Evolutionary conservation across 1,140 invertebrate genomes (phyloP), one percentile per base, ranked within the genome.

Genomic region (Catajapyx aquilonaris): DNA sequence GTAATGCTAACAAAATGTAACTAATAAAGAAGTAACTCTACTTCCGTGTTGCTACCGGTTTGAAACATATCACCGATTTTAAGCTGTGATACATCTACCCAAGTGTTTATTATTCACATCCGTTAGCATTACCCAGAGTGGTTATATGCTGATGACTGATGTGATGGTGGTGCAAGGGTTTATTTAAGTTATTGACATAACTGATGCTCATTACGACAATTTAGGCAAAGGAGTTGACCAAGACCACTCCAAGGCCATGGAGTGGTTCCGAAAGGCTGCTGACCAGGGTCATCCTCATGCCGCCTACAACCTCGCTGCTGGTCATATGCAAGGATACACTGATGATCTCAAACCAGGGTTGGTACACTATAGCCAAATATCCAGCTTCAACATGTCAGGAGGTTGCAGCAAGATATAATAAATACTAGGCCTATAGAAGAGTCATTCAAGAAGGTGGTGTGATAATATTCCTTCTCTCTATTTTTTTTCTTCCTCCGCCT

Each of bases 281-380:
- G 56, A 65, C 22, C 60, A 68, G 43, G 66, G 66, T 1, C 64
- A 69, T 48, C 56, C 66, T 4, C 60, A 66, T 44, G 62, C 66
- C 1, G 51, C 62, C 9, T 68, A 67, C 46, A 69, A 69, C 46
- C 47, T 69, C 11, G 66, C 64, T 16, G 52, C 67, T 20, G 65
- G 63, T 18, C 64, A 69, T 46, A 46, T 69, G 28, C 60, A 66
- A 41, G 64, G 66, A 2, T 48, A 51, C 32, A 53, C 56, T 21
- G 53, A 50, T 16, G 49, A 50, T 20, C 41, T 63, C 3, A 44
- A 52, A 41, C 44, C 46, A 36, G 60, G 61, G 59, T 62, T 44
- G 50, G 46, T 22, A 34, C 15, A 10, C 15, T 34, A 16, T 16
- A 10, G 11, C 10, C 2, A 16, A 28, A 28, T 28, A 28, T 28